phyloP scores from a whole-genome alignment of 2,797 vertebrate species.

The Chaenodraco wilsoni region DNA sequence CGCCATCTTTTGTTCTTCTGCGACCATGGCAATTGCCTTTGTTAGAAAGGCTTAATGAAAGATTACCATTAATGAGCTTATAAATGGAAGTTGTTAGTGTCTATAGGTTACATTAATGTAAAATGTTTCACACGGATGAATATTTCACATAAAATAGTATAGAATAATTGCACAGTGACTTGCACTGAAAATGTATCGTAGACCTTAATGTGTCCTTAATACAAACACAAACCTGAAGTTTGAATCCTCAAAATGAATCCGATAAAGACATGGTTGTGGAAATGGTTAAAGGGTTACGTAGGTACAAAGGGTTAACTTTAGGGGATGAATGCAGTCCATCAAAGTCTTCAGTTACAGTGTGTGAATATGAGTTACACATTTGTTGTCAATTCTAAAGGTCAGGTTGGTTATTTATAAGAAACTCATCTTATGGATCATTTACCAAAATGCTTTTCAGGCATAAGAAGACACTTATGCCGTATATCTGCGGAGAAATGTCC shows the following conservation, averaged over 20 bases:
- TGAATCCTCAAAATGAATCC: not conserved
- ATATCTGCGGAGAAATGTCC: slow-evolving; percentile 20
- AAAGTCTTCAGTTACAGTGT: slow-evolving; percentile 13
- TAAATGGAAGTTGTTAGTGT: not conserved
- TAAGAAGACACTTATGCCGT: slow-evolving; percentile 15
- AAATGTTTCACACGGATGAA: slow-evolving; percentile 2
- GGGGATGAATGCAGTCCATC: not conserved
- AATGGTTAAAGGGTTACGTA: slow-evolving; percentile 1
- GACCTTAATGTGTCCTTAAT: accelerated
- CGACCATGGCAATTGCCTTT: slow-evolving; percentile 1
- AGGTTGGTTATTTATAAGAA: slow-evolving; percentile 39
- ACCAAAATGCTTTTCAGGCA: slow-evolving; percentile 33
- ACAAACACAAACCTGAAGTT: not conserved
- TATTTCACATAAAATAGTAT: not conserved
- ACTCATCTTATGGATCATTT: slow-evolving; percentile 37
- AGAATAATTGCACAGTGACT: not conserved
- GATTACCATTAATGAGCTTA: not conserved
- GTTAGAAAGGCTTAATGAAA: slow-evolving; percentile 12
- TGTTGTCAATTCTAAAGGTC: slow-evolving; percentile 33
- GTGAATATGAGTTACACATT: slow-evolving; percentile 17
- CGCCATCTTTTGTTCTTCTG: slow-evolving; percentile 40
- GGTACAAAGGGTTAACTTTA: slow-evolving; percentile 7
- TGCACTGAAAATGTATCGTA: not conserved
- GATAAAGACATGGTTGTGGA: not conserved
- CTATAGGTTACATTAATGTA: slow-evolving; percentile 7